phyloP scores from a whole-genome alignment of 2,797 vertebrate genomes.

The Malurus leucopterus region DNA sequence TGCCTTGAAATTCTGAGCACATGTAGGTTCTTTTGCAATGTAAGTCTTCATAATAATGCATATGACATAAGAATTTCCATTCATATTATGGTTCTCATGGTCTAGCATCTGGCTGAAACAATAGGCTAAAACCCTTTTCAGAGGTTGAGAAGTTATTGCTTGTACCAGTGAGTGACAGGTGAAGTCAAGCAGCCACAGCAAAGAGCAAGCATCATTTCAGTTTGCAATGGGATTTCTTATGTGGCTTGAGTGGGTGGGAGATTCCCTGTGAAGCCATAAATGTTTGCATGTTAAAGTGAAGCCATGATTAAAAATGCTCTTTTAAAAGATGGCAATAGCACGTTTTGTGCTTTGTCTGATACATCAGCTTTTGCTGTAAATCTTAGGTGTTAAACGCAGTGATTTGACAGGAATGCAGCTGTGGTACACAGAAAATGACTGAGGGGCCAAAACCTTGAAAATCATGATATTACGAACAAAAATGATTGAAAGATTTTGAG shows the following conservation, averaged over 20 bases:
- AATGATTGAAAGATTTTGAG: neutral
- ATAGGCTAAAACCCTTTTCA: neutral
- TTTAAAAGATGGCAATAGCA: neutral
- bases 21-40: neutral
- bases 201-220: neutral
- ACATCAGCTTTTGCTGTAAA: neutral
- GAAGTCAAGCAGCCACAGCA: neutral
- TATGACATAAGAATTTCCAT: neutral
- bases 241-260: neutral
- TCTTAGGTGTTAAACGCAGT: neutral
- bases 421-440: neutral
- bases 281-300: neutral
- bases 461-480: neutral
- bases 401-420: neutral
- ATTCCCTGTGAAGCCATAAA: neutral
- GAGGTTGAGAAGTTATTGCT: neutral
- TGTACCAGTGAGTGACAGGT: neutral
- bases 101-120: neutral
- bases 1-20: neutral
- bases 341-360: neutral
- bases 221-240: neutral
- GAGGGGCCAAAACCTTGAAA: neutral
- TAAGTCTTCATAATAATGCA: neutral
- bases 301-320: neutral
- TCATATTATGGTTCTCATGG: neutral